Evolutionary conservation across 2,888 invertebrate genomes (phyloP).

Genomic region (Cephus runcator): DNA sequence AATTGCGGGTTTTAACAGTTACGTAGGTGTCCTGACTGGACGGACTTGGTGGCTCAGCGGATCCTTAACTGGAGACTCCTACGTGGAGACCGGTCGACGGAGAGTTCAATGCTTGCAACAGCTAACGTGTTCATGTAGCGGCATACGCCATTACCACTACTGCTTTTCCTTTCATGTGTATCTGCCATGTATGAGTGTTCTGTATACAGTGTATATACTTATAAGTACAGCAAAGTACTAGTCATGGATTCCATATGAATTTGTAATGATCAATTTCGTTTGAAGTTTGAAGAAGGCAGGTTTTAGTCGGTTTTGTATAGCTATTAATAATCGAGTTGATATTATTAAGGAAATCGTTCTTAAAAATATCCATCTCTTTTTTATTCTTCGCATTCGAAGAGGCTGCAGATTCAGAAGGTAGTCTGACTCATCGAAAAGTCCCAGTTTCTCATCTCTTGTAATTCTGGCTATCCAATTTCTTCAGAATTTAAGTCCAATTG

Average conservation of each 20-base stretch:
- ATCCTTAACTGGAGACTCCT: slow-evolving; percentile 47
- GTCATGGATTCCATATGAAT: not conserved
- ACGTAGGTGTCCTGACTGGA: slow-evolving; percentile 25
- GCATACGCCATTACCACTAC: slow-evolving; percentile 5
- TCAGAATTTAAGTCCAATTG: not conserved
- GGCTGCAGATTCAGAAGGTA: no score
- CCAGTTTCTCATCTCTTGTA: not conserved
- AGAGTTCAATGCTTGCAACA: slow-evolving; percentile 61
- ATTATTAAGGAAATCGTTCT: no score
- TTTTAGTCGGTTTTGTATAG: not conserved
- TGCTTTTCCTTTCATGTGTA: not conserved
- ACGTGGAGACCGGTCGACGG: slow-evolving; percentile 22
- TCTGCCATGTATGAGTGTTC: not conserved
- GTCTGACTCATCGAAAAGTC: not conserved
- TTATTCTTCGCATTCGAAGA: no score
- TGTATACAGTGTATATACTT: not conserved
- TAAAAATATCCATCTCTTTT: no score
- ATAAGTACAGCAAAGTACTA: not conserved
- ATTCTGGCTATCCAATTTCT: not conserved
- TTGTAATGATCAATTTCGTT: not conserved
- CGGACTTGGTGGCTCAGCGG: slow-evolving; percentile 27
- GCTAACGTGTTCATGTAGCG: slow-evolving; percentile 23
- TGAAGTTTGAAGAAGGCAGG: not conserved
- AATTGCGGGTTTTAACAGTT: slow-evolving; percentile 23
- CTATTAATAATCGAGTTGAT: no score